These are phyloP conservation scores for Petrolisthes manimaculis DNA, from an alignment of 2,888 invertebrate species.

Conservation along the genomic window DNA sequence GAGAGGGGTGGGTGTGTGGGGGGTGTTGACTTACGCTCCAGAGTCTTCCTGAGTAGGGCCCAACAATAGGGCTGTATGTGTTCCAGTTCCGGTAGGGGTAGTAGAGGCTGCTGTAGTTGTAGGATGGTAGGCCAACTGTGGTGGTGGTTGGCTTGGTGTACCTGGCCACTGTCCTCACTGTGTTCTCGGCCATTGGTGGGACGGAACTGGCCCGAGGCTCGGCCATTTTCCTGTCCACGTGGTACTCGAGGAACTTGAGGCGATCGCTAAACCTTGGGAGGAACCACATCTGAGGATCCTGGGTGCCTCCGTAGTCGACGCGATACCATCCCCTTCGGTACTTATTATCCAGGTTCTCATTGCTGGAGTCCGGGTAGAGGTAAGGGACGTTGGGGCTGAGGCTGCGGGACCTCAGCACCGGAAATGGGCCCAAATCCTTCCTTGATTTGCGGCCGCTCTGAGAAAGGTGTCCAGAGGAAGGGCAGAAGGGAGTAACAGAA, in stretches of 20 bases:
- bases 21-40: background rate
- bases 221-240: background rate
- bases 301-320: slow-evolving; percentile 10
- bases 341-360: background rate
- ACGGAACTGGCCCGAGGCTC: background rate
- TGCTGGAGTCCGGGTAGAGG: background rate
- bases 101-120: background rate
- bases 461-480: no score
- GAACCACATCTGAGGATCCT: background rate
- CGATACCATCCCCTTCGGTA: background rate
- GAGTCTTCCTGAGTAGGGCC: background rate
- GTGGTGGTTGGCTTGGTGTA: background rate
- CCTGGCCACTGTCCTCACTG: background rate
- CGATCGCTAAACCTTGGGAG: slow-evolving; percentile 1
- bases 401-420: background rate
- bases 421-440: background rate
- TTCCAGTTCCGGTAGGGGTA: background rate
- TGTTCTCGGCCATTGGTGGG: background rate
- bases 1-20: background rate
- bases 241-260: slow-evolving; percentile 3
- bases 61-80: background rate
- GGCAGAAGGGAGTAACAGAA: no score
- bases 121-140: background rate
- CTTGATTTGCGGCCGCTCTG: background rate
- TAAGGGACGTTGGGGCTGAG: background rate